Conservation (phyloP, 2,888 invertebrate genomes). For the Leptinotarsa haldemani region DNA sequence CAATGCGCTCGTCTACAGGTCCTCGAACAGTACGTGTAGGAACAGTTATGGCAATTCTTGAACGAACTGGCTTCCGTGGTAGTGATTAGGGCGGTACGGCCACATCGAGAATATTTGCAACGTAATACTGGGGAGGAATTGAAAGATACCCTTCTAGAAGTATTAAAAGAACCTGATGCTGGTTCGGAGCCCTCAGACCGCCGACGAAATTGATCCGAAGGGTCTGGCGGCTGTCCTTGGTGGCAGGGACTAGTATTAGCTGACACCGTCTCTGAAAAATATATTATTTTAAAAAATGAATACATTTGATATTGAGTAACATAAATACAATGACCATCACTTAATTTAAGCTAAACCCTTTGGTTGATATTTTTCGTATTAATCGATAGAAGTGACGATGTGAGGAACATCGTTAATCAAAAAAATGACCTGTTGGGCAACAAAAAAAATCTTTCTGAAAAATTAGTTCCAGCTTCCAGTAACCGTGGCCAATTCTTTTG, state of each 20-base stretch:
- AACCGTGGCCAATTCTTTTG: no score
- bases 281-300: neutral
- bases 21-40: slow-evolving; percentile 94
- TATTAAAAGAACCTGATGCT: slow-evolving; percentile 61
- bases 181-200: slow-evolving; percentile 75
- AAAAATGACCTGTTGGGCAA: no score
- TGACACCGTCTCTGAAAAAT: slow-evolving; percentile 65
- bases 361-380: no score
- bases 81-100: slow-evolving; percentile 74
- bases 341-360: no score
- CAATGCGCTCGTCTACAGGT: no score
- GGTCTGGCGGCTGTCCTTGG: slow-evolving; percentile 49
- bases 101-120: slow-evolving; percentile 86
- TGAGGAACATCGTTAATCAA: no score
- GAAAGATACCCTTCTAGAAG: slow-evolving; percentile 73
- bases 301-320: neutral
- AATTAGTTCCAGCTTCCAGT: no score
- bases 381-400: no score
- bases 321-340: neutral
- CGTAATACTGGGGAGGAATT: slow-evolving; percentile 67
- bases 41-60: slow-evolving; percentile 96
- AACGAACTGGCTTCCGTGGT: slow-evolving; percentile 84
- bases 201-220: slow-evolving; percentile 67
- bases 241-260: slow-evolving; percentile 65
- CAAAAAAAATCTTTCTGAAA: no score